Percentiles rank a stretch among this genome's conserved stretches.
Conservation (phyloP, 1,140 invertebrate genomes). For the Carposina sasakii region DNA sequence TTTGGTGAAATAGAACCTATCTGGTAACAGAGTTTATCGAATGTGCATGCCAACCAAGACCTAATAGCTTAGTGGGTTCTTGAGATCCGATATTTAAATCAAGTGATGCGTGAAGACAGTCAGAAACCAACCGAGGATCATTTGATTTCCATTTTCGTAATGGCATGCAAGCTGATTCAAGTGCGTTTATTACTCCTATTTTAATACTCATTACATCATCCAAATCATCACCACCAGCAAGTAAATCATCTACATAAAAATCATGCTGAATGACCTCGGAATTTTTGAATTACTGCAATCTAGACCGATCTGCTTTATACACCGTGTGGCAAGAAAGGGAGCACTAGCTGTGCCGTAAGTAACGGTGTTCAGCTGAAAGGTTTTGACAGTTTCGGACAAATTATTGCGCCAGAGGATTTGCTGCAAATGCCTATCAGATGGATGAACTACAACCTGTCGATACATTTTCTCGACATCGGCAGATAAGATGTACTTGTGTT, state of each 20-base stretch:
- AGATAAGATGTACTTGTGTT: conserved; percentile 16
- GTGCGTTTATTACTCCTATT: not conserved
- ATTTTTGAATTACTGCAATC: not conserved
- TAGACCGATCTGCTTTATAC: not conserved
- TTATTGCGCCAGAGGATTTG: conserved; percentile 1
- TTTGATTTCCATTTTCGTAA: not conserved
- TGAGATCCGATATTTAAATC: not conserved
- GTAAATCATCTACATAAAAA: conserved; percentile 11
- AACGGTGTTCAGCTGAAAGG: conserved; percentile 7
- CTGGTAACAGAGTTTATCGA: not conserved
- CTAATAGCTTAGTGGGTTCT: not conserved
- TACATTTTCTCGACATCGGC: conserved; percentile 56
- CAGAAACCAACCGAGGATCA: not conserved
- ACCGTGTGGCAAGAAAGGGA: not conserved
- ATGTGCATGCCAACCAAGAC: not conserved
- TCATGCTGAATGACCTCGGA: conserved; percentile 25
- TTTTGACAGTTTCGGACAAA: not conserved
- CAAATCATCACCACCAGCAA: not conserved
- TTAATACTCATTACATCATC: not conserved
- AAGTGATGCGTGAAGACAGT: not conserved
- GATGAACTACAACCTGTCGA: conserved; percentile 36
- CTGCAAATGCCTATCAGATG: conserved; percentile 34
- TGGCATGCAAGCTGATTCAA: not conserved
- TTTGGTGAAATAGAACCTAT: not conserved
- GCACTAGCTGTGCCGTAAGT: conserved; percentile 14